Percentiles rank a stretch among this genome's conserved stretches.
Conservation (phyloP, 2,113 vertebrate species). For the Microtus montanus region DNA sequence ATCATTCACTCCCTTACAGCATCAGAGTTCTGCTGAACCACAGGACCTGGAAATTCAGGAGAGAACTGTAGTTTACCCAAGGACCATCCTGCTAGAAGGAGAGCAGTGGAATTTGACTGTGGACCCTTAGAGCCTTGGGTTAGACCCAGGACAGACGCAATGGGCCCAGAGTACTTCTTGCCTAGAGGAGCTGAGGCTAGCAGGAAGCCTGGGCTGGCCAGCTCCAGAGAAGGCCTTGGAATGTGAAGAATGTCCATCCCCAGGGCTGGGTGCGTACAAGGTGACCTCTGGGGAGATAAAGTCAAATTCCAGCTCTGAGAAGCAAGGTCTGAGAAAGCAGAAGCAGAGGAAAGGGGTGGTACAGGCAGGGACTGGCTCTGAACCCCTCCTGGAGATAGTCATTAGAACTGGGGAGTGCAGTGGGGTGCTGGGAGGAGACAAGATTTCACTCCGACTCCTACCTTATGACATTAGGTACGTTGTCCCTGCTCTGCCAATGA, state of each 20-base stretch:
- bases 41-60: neutral
- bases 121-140: neutral
- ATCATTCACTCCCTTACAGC: neutral
- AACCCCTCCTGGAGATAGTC: neutral
- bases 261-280: slow-evolving; percentile 61
- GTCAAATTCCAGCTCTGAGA: slow-evolving; percentile 64
- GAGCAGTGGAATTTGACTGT: neutral
- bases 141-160: neutral
- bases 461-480: neutral
- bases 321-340: neutral
- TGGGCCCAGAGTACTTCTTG: neutral
- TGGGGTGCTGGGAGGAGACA: neutral
- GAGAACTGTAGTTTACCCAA: neutral
- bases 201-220: slow-evolving; percentile 15
- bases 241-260: slow-evolving; percentile 76
- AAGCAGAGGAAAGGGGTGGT: slow-evolving; percentile 21
- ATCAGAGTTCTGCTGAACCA: neutral
- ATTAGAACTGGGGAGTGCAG: neutral
- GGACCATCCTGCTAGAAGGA: neutral
- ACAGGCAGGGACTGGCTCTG: slow-evolving; percentile 46
- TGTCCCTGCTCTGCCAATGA: neutral
- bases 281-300: slow-evolving; percentile 79
- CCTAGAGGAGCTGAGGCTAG: neutral
- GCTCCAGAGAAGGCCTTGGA: slow-evolving; percentile 47
- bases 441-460: neutral